Percentiles rank a stretch among this genome's conserved stretches.
Conservation (phyloP, 2,888 invertebrate species). For the Cosmopolites sordidus region DNA sequence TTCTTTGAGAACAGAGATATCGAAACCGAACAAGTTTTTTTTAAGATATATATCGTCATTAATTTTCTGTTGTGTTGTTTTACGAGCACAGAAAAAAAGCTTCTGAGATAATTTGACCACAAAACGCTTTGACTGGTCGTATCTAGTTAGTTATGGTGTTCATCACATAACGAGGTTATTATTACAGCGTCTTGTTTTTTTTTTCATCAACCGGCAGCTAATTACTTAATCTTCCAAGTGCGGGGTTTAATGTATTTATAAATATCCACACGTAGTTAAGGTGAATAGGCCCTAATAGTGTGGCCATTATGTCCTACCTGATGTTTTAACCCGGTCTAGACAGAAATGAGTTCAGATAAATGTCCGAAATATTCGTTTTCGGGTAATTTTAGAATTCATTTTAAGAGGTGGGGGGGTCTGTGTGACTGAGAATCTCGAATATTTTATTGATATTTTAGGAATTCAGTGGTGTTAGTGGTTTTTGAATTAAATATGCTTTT, state of each 20-base stretch:
- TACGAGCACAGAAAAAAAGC: no score
- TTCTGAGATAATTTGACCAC: background rate
- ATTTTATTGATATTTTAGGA: no score
- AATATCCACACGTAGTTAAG: conserved; percentile 1
- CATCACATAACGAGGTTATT: conserved; percentile 1
- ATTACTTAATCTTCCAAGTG: conserved; percentile 6
- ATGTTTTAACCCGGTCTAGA: background rate
- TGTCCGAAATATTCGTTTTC: background rate
- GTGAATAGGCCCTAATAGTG: conserved; percentile 10
- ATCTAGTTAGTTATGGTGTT: conserved; percentile 1
- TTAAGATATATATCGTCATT: no score
- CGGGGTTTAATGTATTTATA: background rate
- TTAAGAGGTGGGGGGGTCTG: no score
- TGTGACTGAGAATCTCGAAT: no score
- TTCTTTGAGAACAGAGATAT: no score
- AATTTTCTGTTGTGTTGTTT: no score
- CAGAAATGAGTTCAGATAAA: background rate
- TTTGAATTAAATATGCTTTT: no score
- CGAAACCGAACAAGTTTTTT: no score
- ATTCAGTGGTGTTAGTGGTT: no score
- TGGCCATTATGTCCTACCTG: background rate
- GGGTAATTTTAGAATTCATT: background rate
- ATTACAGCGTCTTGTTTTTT: background rate
- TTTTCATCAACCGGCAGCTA: background rate
- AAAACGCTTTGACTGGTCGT: background rate